phyloP scores from a whole-genome alignment of 2,113 vertebrate genomes.

The Bothrops jararaca region DNA sequence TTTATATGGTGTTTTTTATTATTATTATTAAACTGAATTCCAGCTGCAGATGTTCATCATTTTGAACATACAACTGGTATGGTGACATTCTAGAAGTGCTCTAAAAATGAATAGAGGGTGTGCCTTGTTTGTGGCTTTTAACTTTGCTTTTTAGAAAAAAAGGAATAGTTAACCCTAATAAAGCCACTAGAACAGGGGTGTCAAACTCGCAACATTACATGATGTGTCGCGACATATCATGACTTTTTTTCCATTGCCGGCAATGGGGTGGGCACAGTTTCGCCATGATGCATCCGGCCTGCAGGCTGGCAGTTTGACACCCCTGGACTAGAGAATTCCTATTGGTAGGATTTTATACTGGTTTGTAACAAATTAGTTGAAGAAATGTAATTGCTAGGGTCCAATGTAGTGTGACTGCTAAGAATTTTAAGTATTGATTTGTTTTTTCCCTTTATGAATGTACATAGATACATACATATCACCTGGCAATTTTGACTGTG shows the following conservation, averaged over 20 bases:
- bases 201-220: too few species aligned
- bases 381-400: background rate
- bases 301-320: too few species aligned
- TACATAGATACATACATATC: background rate
- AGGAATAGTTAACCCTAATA: background rate
- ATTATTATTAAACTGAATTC: background rate
- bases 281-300: too few species aligned
- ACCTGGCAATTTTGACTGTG: background rate
- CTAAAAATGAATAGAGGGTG: background rate
- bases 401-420: background rate
- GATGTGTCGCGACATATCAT: too few species aligned
- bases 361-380: background rate
- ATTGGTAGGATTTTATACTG: background rate
- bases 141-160: background rate
- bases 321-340: too few species aligned
- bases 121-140: slow-evolving; percentile 5
- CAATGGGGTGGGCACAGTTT: too few species aligned
- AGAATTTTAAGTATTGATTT: background rate
- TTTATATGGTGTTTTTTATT: background rate
- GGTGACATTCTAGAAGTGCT: background rate
- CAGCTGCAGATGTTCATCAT: slow-evolving; percentile 15
- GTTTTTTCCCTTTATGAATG: background rate
- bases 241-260: too few species aligned
- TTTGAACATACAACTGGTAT: background rate
- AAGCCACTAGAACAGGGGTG: background rate